A percentile compares a stretch with the other conserved stretches of the same genome.
phyloP scores from a whole-genome alignment of 2,113 vertebrate species.

The Oxygymnocypris stewartii region DNA sequence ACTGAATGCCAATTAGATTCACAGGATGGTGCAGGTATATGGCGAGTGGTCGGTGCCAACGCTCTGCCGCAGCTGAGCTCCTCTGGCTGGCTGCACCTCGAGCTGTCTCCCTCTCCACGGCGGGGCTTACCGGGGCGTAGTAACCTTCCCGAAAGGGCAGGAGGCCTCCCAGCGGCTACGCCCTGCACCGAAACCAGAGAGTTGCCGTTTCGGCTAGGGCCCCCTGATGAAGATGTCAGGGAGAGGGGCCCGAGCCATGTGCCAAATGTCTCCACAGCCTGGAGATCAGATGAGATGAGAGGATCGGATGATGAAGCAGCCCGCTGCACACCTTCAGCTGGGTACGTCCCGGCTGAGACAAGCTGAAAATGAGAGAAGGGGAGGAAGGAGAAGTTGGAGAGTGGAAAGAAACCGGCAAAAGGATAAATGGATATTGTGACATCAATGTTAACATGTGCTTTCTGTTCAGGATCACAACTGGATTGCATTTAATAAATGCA shows the following conservation, averaged over 20 bases:
- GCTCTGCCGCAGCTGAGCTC: slow-evolving; percentile 86
- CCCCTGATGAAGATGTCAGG: slow-evolving; percentile 84
- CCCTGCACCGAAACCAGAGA: slow-evolving; percentile 11
- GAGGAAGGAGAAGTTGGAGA: slow-evolving; percentile 2
- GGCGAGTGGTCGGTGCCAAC: slow-evolving; percentile 81
- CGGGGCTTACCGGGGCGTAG: slow-evolving; percentile 58
- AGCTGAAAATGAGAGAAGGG: not conserved
- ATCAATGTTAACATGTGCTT: not conserved
- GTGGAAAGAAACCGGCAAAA: not conserved
- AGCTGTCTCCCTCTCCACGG: slow-evolving; percentile 2
- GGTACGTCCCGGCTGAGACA: slow-evolving; percentile 61
- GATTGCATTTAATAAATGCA: not conserved
- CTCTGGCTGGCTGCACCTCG: slow-evolving; percentile 71
- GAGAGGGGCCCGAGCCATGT: slow-evolving; percentile 72
- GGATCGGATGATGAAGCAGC: slow-evolving; percentile 75
- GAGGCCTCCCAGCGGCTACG: slow-evolving; percentile 12
- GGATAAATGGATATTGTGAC: not conserved
- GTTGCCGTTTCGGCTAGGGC: slow-evolving; percentile 70
- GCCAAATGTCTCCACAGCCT: slow-evolving; percentile 85
- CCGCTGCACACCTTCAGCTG: slow-evolving; percentile 64
- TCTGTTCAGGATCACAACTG: not conserved
- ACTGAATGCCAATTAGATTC: slow-evolving; percentile 93
- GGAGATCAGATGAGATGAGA: slow-evolving; percentile 64
- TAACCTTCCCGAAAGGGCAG: slow-evolving; percentile 78
- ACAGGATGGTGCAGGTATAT: slow-evolving; percentile 91